These are phyloP conservation scores for Rhegmatorhina hoffmannsi DNA, from an alignment of 2,113 vertebrate species.

Conservation along the genomic window DNA sequence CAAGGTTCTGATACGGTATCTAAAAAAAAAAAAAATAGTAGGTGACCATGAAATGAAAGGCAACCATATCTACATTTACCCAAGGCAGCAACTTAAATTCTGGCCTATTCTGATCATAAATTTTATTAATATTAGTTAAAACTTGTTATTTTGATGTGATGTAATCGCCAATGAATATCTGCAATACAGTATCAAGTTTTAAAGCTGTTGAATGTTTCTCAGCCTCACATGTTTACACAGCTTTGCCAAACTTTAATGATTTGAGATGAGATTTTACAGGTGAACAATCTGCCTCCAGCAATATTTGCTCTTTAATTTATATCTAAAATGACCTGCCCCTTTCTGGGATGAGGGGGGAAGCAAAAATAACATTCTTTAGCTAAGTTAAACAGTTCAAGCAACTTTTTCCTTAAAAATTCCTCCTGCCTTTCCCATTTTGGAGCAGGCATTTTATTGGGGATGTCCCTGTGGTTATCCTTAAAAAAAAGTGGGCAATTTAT, in stretches of 20 bases:
- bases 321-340: not conserved
- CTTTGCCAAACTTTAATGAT: conserved; percentile 43
- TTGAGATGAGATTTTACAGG: conserved; percentile 56
- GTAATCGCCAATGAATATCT: not conserved
- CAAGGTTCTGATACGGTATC: not conserved
- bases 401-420: not conserved
- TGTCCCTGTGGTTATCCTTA: not conserved
- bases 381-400: not conserved
- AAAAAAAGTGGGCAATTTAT: not conserved
- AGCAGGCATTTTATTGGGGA: not conserved
- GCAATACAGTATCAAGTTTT: not conserved
- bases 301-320: conserved; percentile 13
- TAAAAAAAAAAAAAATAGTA: not conserved
- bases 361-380: not conserved
- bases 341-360: not conserved
- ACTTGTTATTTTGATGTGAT: not conserved
- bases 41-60: conserved; percentile 6
- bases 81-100: not conserved
- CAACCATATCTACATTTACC: not conserved
- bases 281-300: conserved; percentile 9
- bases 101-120: not conserved
- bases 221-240: not conserved
- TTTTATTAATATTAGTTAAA: not conserved
- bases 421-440: not conserved
- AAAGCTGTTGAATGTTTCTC: not conserved